Conservation (phyloP, 92 coral and sea anemone genomes). For the Zoanthus gigantus region DNA sequence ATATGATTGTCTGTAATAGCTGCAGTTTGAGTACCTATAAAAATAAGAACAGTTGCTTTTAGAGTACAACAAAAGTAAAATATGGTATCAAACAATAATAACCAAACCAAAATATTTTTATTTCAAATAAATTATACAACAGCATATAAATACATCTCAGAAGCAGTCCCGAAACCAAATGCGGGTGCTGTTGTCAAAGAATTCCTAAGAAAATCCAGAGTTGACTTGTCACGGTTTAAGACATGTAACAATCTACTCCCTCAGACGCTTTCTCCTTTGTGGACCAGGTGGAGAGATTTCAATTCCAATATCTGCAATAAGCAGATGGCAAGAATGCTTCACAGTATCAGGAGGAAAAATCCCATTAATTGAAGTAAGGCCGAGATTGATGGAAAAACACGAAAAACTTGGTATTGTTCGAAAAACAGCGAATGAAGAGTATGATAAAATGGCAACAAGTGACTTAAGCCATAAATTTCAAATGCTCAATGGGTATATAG, state of each 20-base stretch:
- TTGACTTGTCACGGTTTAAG: slow-evolving; percentile 27
- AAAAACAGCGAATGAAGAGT: slow-evolving; percentile 4
- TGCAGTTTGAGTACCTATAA: neutral
- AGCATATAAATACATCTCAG: slow-evolving; percentile 25
- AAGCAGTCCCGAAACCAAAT: slow-evolving; percentile 22
- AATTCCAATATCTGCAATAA: slow-evolving; percentile 22
- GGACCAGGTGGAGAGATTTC: slow-evolving; percentile 13
- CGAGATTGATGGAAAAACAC: slow-evolving; percentile 13
- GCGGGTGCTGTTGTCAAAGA: slow-evolving; percentile 37
- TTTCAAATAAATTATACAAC: slow-evolving; percentile 35
- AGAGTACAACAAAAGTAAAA: neutral
- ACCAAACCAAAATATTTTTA: slow-evolving; percentile 2
- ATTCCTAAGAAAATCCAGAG: slow-evolving; percentile 8
- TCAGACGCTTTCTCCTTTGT: slow-evolving; percentile 19
- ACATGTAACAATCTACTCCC: slow-evolving; percentile 12
- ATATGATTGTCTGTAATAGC: neutral
- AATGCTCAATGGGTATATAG: slow-evolving; percentile 23
- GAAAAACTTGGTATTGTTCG: slow-evolving; percentile 38
- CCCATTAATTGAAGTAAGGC: slow-evolving; percentile 21
- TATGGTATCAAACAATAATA: neutral
- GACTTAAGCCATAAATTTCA: neutral
- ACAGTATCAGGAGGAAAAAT: slow-evolving; percentile 50
- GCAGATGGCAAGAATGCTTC: slow-evolving; percentile 1
- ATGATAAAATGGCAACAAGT: slow-evolving; percentile 18
- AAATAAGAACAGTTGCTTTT: neutral